Base-by-base conservation (phyloP, 2,797 vertebrate species). In the Diplodus sargus region DNA sequence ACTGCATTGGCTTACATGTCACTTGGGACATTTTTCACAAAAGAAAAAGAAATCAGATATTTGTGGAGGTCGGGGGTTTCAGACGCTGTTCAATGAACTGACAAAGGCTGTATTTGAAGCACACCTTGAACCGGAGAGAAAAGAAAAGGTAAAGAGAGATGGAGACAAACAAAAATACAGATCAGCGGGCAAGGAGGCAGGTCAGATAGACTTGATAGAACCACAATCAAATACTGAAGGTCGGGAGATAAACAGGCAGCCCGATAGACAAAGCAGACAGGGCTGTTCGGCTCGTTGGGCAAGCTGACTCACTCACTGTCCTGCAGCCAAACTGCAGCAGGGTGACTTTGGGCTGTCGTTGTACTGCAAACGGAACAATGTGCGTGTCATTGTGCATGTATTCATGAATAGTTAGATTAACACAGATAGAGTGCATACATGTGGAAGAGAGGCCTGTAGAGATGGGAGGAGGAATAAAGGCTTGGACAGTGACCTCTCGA, bases 261-360 rank as follows among this genome's bases (percentile, higher is more conserved):
- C 70, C 82, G 82, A 86, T 48, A 76, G 77, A 87, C 73, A 68
- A 65, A 84, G 67, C 88, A 83, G 74, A 87, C 68, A 80, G 30
- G 22, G 7, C 70, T 75, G 54, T 63, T 56, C 49, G 61, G 62
- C 77, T 76, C 45, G 49, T 85, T 80, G 74, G 83, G 76, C 74
- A 71, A 43, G 79, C 86, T 87, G 88, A 92, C 76, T 92, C 89
- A 89, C 70, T 77, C 53, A 43, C 81, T 86, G 81, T 92, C 87
- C 86, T 67, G 72, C 56, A 16, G 90, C 87, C 83, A 90, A 75
- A 76, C 82, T 81, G 70, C 83, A 88, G 77, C 72, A 81, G 75
- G 72, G 47, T 79, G 86, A 91, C 85, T 83, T 64, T 80, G 68
- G 82, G 76, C 74, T 28, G 22, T 67, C 14, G 60, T 28, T 52